Percentiles rank a stretch among this genome's conserved stretches.
Conservation (phyloP, 2,888 invertebrate genomes). For the Eremobia ochroleuca region DNA sequence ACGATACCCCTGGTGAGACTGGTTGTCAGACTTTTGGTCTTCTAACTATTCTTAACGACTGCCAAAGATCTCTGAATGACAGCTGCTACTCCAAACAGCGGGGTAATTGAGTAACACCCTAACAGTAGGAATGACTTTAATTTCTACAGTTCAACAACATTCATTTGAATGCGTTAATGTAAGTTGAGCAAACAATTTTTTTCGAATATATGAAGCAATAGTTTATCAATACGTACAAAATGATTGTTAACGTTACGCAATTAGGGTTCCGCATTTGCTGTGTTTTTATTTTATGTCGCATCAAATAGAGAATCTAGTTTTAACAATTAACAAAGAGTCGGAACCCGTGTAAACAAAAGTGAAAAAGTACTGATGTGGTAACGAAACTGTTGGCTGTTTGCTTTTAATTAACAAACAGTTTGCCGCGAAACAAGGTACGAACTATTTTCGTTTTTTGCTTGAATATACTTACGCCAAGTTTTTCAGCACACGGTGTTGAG, state of each 20-base stretch:
- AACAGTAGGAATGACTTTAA: no score
- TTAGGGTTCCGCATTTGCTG: no score
- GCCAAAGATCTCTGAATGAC: background rate
- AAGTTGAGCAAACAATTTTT: no score
- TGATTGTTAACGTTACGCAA: no score
- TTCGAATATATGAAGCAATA: no score
- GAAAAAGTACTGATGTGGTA: conserved; percentile 48
- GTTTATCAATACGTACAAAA: no score
- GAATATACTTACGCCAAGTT: conserved; percentile 14
- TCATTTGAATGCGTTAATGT: no score
- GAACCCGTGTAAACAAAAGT: conserved; percentile 22
- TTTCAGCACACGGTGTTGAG: background rate
- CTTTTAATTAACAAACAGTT: conserved; percentile 66
- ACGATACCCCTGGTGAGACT: background rate
- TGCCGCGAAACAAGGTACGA: conserved; percentile 30
- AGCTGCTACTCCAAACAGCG: background rate
- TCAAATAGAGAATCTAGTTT: conserved; percentile 33
- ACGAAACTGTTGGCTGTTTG: conserved; percentile 59
- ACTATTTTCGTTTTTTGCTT: conserved; percentile 49
- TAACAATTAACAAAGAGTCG: conserved; percentile 43
- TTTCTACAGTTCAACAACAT: no score
- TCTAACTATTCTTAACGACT: background rate
- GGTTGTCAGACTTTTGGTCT: background rate
- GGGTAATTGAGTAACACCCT: no score
- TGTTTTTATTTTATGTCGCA: background rate